These are phyloP conservation scores for Ptychochromis oligacanthus DNA, from an alignment of 2,113 vertebrate species.

Conservation along the genomic window DNA sequence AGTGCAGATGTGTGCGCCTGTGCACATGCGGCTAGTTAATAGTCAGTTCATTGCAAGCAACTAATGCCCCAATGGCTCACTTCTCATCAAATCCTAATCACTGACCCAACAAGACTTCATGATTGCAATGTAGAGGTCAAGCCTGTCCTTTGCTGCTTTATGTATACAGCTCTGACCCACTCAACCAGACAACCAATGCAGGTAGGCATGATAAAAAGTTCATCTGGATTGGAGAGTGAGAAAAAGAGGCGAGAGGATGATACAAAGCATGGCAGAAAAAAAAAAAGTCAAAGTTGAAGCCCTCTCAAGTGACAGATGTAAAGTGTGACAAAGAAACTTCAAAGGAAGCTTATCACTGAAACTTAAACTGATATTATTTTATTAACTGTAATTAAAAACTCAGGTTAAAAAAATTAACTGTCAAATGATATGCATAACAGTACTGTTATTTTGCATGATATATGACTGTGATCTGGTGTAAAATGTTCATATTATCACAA, in stretches of 20 bases:
- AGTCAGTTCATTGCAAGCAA: conserved; percentile 47
- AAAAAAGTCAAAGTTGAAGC: not conserved
- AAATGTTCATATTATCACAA: not conserved
- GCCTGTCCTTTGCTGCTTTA: conserved; percentile 46
- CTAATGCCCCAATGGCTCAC: conserved; percentile 44
- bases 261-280: not conserved
- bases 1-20: conserved; percentile 9
- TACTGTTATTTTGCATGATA: not conserved
- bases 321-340: not conserved
- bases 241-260: not conserved
- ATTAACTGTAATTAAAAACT: too few relatives aligned
- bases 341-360: not conserved
- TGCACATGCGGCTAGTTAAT: conserved; percentile 30
- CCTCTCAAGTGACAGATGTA: not conserved
- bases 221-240: conserved; percentile 14
- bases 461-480: not conserved
- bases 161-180: conserved; percentile 43
- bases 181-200: conserved; percentile 29
- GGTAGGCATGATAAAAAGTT: conserved; percentile 46
- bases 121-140: conserved; percentile 66
- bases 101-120: conserved; percentile 61
- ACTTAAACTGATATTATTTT: not conserved
- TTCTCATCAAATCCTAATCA: conserved; percentile 64
- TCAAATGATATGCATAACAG: not conserved
- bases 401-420: not conserved